Percentiles rank a stretch among this genome's conserved stretches.
Conservation (phyloP, 2,113 vertebrate species). For the Paradoxurus hermaphroditus region DNA sequence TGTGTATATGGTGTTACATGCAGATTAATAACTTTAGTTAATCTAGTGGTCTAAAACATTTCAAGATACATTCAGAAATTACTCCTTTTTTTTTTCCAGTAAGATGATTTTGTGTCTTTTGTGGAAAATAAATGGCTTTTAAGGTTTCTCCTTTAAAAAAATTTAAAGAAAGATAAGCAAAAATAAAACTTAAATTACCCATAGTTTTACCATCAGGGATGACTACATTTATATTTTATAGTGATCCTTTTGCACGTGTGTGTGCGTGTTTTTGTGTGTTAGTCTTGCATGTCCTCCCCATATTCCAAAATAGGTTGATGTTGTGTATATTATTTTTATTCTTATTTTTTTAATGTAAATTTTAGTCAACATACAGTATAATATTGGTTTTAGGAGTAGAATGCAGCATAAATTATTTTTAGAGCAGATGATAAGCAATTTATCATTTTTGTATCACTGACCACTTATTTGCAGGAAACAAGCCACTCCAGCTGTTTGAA, state of each 20-base stretch:
- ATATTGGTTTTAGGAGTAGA: too few relatives aligned
- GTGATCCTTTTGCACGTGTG: not conserved
- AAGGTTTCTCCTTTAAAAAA: not conserved
- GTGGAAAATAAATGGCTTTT: not conserved
- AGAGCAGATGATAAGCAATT: not conserved
- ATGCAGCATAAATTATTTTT: not conserved
- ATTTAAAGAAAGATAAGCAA: not conserved
- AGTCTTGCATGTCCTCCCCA: not conserved
- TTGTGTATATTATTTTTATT: not conserved
- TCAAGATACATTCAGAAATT: not conserved
- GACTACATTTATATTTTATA: not conserved
- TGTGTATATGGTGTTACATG: not conserved
- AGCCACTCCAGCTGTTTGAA: not conserved
- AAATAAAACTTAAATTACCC: not conserved
- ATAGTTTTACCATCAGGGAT: not conserved
- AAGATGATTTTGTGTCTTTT: not conserved
- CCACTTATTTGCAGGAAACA: not conserved
- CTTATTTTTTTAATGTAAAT: not conserved
- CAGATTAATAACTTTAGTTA: not conserved
- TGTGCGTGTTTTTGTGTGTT: not conserved
- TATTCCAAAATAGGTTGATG: not conserved
- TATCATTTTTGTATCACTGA: constrained; percentile 8
- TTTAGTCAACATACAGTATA: too few relatives aligned
- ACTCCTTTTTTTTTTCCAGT: not conserved
- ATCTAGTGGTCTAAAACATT: constrained; percentile 10